A percentile compares a stretch with the other conserved stretches of the same genome.
Evolutionary conservation across 2,888 invertebrate species (phyloP).

Genomic region (Parascotia fuliginaria): DNA sequence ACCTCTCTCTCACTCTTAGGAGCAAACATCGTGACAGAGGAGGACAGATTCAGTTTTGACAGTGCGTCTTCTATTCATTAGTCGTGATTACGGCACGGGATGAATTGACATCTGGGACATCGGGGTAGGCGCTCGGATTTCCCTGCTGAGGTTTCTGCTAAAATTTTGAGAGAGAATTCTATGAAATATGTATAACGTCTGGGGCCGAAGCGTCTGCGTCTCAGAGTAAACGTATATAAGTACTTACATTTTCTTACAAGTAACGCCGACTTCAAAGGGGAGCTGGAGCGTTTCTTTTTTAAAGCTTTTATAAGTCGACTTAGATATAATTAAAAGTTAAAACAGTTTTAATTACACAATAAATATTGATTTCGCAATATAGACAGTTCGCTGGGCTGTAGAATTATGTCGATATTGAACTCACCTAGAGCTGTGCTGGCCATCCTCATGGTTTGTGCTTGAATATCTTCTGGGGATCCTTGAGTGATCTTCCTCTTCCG

Average conservation of each 20-base stretch:
- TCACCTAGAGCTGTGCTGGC: constrained; percentile 89
- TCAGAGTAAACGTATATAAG: constrained; percentile 18
- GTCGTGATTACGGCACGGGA: constrained; percentile 78
- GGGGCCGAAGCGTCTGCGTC: constrained; percentile 32
- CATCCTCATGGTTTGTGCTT: constrained; percentile 89
- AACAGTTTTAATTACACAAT: constrained; percentile 32
- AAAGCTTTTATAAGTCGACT: constrained; percentile 29
- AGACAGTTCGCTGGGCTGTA: constrained; percentile 38
- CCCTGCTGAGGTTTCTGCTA: constrained; percentile 76
- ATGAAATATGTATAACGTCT: constrained; percentile 63
- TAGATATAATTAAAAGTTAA: constrained; percentile 31
- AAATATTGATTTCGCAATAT: constrained; percentile 50
- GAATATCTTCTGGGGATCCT: constrained; percentile 87
- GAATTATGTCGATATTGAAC: constrained; percentile 38
- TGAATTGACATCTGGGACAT: constrained; percentile 83
- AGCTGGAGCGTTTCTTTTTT: constrained; percentile 20
- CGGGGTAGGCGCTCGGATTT: constrained; percentile 72
- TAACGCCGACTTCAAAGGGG: constrained; percentile 36
- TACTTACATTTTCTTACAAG: constrained; percentile 34
- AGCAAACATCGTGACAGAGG: constrained; percentile 51
- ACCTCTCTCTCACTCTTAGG: constrained; percentile 65
- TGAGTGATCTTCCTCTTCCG: constrained; percentile 90
- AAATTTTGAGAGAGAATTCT: constrained; percentile 69
- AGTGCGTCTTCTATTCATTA: constrained; percentile 80
- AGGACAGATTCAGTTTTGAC: constrained; percentile 67